These are phyloP conservation scores for Urosaurus nigricauda DNA, from an alignment of 2,797 vertebrate genomes.

Conservation along the genomic window DNA sequence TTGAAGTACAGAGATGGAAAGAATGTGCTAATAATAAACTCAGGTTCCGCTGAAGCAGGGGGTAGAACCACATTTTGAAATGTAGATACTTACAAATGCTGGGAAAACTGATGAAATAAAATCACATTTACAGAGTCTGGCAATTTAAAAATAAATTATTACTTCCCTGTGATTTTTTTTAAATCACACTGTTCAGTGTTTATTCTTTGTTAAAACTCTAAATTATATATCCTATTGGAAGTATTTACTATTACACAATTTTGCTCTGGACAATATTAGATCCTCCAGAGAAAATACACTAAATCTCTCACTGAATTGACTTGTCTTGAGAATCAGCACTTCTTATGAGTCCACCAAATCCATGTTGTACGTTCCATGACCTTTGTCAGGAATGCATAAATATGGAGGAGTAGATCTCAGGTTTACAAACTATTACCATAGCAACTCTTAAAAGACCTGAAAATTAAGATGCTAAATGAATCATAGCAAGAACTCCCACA, in stretches of 20 bases:
- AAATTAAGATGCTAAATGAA: background rate
- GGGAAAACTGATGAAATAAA: background rate
- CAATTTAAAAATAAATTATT: background rate
- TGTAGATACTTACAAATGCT: background rate
- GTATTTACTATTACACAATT: background rate
- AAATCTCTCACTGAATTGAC: background rate
- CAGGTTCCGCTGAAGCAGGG: background rate
- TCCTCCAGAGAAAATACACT: background rate
- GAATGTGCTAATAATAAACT: background rate
- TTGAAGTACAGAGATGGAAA: background rate
- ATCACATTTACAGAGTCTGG: background rate
- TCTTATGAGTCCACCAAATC: background rate
- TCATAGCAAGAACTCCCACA: conserved; percentile 15
- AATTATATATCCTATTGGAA: background rate
- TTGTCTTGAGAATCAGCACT: background rate
- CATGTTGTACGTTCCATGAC: background rate
- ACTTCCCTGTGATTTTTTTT: background rate
- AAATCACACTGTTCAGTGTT: background rate
- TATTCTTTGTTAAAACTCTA: background rate
- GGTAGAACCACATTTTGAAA: background rate
- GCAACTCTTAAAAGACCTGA: background rate
- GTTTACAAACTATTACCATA: conserved; percentile 12
- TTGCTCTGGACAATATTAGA: background rate
- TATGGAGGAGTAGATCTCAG: background rate
- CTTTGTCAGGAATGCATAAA: background rate